Evolutionary conservation across 2,797 vertebrate species (phyloP).

Genomic region (Aythya fuligula): DNA sequence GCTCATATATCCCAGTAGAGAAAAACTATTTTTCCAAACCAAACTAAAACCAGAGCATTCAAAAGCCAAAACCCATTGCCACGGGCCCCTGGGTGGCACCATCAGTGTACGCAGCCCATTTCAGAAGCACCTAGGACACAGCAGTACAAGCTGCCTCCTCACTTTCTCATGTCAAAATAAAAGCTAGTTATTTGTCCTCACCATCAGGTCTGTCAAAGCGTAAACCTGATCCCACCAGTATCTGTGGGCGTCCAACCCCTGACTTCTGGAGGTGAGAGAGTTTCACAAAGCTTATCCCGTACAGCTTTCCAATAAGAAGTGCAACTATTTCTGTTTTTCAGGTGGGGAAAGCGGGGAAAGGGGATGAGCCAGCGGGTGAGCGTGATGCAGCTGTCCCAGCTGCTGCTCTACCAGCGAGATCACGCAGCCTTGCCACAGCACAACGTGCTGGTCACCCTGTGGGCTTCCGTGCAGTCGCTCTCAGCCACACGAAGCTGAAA

Average conservation of each 20-base stretch:
- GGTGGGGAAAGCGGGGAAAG: not conserved
- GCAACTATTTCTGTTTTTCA: not conserved
- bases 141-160: not conserved
- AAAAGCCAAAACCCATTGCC: not conserved
- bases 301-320: not conserved
- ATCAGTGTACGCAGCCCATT: fast-evolving
- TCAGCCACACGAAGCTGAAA: not conserved
- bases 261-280: not conserved
- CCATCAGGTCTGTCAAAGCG: not conserved
- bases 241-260: not conserved
- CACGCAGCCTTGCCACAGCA: not conserved
- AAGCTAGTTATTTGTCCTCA: not conserved
- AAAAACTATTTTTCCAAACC: not conserved
- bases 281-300: not conserved
- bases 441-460: not conserved
- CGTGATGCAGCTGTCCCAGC: not conserved
- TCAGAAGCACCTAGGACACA: not conserved
- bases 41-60: not conserved
- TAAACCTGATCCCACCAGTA: not conserved
- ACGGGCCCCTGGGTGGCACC: not conserved
- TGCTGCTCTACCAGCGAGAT: not conserved
- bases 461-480: fast-evolving
- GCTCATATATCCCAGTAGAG: not conserved
- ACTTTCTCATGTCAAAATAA: not conserved
- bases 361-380: not conserved